Evolutionary conservation across 2,113 vertebrate species (phyloP).

Genomic region (Ammodytes dubius): DNA sequence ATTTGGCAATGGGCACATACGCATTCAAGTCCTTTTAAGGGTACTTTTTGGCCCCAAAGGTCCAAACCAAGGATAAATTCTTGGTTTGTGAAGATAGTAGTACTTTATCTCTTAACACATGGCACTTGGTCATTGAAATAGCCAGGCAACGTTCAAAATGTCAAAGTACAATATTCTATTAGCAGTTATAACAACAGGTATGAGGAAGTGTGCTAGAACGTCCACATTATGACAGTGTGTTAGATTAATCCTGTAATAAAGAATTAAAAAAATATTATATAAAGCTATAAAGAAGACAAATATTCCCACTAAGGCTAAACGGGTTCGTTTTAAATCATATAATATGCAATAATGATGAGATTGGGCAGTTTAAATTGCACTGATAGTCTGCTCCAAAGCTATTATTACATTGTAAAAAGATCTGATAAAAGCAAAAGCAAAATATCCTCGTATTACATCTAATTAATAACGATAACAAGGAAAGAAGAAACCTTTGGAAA

Average conservation of each 20-base stretch:
- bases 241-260: background rate
- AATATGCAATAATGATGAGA: background rate
- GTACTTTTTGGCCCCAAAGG: background rate
- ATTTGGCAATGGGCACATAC: background rate
- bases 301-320: background rate
- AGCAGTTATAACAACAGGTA: constrained; percentile 4
- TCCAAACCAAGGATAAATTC: background rate
- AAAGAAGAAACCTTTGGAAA: background rate
- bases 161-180: constrained; percentile 20
- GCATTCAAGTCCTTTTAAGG: background rate
- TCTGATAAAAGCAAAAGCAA: background rate
- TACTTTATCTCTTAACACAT: background rate
- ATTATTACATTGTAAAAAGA: background rate
- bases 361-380: background rate
- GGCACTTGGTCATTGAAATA: background rate
- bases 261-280: background rate
- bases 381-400: background rate
- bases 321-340: background rate
- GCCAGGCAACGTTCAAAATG: constrained; percentile 14
- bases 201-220: background rate
- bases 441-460: background rate
- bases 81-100: constrained; percentile 10
- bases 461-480: background rate
- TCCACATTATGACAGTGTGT: background rate
- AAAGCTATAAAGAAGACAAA: background rate